Evolutionary conservation across 2,113 vertebrate species (phyloP).

Genomic region (Polypterus bichir): DNA sequence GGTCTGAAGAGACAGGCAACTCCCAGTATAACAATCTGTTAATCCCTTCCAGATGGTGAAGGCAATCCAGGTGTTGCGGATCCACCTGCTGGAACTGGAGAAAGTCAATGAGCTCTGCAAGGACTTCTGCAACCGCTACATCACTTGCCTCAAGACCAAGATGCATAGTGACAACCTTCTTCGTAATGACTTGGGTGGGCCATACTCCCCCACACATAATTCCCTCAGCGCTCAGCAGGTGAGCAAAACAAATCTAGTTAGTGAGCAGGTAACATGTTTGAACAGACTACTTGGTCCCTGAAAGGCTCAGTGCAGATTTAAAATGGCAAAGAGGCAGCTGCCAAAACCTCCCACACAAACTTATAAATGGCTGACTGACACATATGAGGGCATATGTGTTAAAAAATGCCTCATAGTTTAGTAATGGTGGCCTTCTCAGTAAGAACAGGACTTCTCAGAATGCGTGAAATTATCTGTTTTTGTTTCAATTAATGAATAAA

Average conservation of each 20-base stretch:
- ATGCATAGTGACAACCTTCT: conserved; percentile 99
- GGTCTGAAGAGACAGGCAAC: background rate
- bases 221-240: conserved; percentile 79
- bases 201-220: conserved; percentile 87
- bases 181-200: conserved; percentile 87
- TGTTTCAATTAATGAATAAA: too few relatives aligned
- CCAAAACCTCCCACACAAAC: too few relatives aligned
- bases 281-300: too few relatives aligned
- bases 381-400: too few relatives aligned
- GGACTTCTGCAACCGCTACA: conserved; percentile 97
- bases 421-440: too few relatives aligned
- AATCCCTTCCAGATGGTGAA: conserved; percentile 76
- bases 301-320: too few relatives aligned
- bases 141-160: conserved; percentile 98
- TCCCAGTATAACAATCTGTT: background rate
- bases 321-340: too few relatives aligned
- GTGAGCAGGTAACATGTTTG: background rate
- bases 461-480: too few relatives aligned
- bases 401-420: too few relatives aligned
- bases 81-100: conserved; percentile 93
- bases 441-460: too few relatives aligned
- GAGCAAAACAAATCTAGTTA: conserved; percentile 8
- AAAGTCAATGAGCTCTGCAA: conserved; percentile 98
- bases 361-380: too few relatives aligned
- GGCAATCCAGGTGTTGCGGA: conserved; percentile 92